Base-by-base conservation (phyloP, 2,888 invertebrate genomes). In the Boloria selene region DNA sequence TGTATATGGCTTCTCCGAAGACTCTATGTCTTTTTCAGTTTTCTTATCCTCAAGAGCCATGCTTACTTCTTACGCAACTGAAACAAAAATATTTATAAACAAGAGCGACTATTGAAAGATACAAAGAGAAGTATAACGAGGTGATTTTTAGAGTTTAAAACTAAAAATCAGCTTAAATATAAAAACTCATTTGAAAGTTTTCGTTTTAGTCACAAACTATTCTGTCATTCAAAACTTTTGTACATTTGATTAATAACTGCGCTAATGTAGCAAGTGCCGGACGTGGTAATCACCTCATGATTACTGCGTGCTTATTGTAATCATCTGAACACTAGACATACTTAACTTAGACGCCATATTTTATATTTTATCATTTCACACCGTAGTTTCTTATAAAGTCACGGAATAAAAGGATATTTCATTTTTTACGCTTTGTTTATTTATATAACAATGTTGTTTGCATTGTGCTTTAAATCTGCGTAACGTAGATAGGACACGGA, bases 211-310 rank as follows among this genome's bases (percentile, higher is more conserved):
- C 10, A 38, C 18, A 14, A 60, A 45, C 55, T 56, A 60, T 31
- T 18, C 63, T 62, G 54, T 49, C 44, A 17, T 66, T 74, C 70
- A 70, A 71, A 68, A 72, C 75, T 79, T 79, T 79, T 79, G 77
- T 80, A 75, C 77, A 68, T 80, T 75, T 80, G 80, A 85, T 88
- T 84, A 79, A 78, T 83, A 85, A 87, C 87, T 85, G 81, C 81
- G 82, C 76, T 81, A 81, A 79, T 78, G 75, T 73, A 64, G 65
- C 71, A 79, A 80, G 78, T 75, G 78, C 88, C 88, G 90, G 90
- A 90, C 82, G 84, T 70, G 70, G 85, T 88, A 89, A 90, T 89
- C 85, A 86, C 89, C 82, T 76, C 79, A 88, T 89, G 86, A 90
- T 89, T 87, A 82, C 80, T 75, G 75, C 77, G 82, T 87, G 82